phyloP scores from a whole-genome alignment of 92 coral and sea anemone species.

The Ricordea florida region DNA sequence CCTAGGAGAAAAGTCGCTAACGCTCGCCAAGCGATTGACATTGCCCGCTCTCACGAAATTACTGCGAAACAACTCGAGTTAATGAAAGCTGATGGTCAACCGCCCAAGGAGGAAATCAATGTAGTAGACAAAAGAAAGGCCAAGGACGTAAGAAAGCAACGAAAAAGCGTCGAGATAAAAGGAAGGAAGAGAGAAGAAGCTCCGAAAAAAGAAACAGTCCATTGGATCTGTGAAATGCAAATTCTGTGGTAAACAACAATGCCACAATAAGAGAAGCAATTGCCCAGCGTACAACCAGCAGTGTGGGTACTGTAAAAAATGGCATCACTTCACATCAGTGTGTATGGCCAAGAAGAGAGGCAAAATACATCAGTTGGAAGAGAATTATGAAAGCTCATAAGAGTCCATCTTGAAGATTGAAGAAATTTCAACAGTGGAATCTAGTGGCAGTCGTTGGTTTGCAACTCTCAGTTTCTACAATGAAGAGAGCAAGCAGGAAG shows the following conservation, averaged over 20 bases:
- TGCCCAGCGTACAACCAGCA: slow-evolving; percentile 7
- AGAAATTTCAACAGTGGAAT: slow-evolving; percentile 35
- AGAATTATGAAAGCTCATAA: background rate
- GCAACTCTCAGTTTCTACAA: slow-evolving; percentile 24
- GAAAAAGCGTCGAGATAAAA: too few relatives aligned
- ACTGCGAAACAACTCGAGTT: too few relatives aligned
- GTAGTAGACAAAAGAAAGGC: background rate
- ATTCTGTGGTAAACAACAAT: slow-evolving; percentile 6
- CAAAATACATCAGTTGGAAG: background rate
- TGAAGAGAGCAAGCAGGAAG: too few relatives aligned
- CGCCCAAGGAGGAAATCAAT: too few relatives aligned
- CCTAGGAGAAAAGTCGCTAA: background rate
- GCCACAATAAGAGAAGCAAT: background rate
- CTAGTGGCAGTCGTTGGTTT: slow-evolving; percentile 33
- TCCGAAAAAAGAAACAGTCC: background rate
- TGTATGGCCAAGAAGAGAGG: slow-evolving; percentile 12
- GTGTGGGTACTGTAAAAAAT: slow-evolving; percentile 6
- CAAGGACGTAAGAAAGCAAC: too few relatives aligned
- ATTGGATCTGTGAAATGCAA: too few relatives aligned
- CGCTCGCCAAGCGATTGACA: background rate
- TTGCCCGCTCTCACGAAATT: too few relatives aligned
- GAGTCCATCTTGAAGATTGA: slow-evolving; percentile 31
- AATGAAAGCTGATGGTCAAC: background rate
- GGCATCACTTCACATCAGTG: slow-evolving; percentile 26
- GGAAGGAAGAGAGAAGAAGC: background rate